A percentile compares a stretch with the other conserved stretches of the same genome.
Conservation (phyloP, 2,113 vertebrate species). For the Indicator indicator region DNA sequence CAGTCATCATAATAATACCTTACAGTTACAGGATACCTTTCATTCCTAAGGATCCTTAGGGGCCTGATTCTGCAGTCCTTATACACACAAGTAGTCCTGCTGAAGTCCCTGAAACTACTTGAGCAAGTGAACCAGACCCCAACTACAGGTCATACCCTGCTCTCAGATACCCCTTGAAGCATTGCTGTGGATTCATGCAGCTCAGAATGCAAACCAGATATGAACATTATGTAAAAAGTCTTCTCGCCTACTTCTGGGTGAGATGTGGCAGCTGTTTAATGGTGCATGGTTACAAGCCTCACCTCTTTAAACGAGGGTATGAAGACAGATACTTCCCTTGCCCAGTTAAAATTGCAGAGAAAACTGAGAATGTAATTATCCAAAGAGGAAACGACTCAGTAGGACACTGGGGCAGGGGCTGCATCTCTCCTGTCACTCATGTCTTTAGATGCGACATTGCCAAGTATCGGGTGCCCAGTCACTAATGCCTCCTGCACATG, state of each 20-base stretch:
- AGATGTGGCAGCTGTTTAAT: conserved; percentile 34
- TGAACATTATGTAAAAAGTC: not conserved
- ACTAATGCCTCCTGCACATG: conserved; percentile 36
- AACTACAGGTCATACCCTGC: not conserved
- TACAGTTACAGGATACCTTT: conserved; percentile 63
- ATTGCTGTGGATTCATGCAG: not conserved
- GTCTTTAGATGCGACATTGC: conserved; percentile 1
- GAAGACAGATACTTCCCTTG: not conserved
- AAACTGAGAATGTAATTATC: conserved; percentile 53
- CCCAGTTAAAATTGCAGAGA: conserved; percentile 35
- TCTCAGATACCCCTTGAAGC: not conserved
- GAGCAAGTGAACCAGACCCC: conserved; percentile 6
- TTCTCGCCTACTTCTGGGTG: not conserved
- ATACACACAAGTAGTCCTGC: not conserved
- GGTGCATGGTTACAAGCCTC: conserved; percentile 19
- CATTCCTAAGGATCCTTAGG: conserved; percentile 57
- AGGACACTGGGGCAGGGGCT: conserved; percentile 1
- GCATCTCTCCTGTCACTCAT: conserved; percentile 18
- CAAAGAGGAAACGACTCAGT: conserved; percentile 13
- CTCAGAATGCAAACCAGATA: conserved; percentile 35
- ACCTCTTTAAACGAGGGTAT: not conserved
- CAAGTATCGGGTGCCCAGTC: conserved; percentile 10
- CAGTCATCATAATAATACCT: conserved; percentile 60
- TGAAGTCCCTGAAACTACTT: not conserved
- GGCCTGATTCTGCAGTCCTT: conserved; percentile 48